These are phyloP conservation scores for Papilio polytes DNA, from an alignment of 1,140 invertebrate genomes.

Conservation along the genomic window DNA sequence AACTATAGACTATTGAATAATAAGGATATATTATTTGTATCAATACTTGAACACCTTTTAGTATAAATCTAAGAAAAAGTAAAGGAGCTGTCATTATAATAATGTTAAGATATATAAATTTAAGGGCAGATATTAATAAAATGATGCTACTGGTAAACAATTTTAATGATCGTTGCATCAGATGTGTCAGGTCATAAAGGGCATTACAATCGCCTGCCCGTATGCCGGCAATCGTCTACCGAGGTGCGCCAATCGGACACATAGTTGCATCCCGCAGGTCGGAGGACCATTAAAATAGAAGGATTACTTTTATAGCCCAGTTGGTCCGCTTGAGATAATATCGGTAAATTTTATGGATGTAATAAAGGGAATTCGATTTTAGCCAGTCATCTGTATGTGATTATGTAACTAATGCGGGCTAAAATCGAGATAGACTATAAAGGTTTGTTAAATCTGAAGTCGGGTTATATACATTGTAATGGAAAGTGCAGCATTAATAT, in stretches of 20 bases:
- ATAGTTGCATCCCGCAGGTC: slow-evolving; percentile 78
- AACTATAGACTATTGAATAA: slow-evolving; percentile 6
- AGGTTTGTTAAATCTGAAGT: slow-evolving; percentile 37
- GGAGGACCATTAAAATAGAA: slow-evolving; percentile 79
- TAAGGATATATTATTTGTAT: not conserved
- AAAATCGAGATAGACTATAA: slow-evolving; percentile 38
- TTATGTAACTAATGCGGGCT: slow-evolving; percentile 57
- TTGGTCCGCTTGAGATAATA: slow-evolving; percentile 81
- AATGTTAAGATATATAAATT: too few species aligned
- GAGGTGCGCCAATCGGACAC: slow-evolving; percentile 61
- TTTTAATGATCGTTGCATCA: not conserved
- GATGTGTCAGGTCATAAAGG: slow-evolving; percentile 9
- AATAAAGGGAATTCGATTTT: slow-evolving; percentile 82
- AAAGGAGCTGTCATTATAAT: too few species aligned
- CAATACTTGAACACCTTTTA: not conserved
- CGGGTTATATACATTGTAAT: slow-evolving; percentile 30
- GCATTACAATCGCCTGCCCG: not conserved
- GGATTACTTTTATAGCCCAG: slow-evolving; percentile 81
- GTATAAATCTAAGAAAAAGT: too few species aligned
- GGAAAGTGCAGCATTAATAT: slow-evolving; percentile 25
- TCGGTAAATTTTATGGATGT: slow-evolving; percentile 79
- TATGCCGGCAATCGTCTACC: not conserved
- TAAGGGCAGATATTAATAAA: not conserved
- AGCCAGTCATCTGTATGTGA: slow-evolving; percentile 73
- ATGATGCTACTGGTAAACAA: not conserved